Evolutionary conservation across 2,888 invertebrate genomes (phyloP).

Genomic region (Trypoxylon attenuatum): DNA sequence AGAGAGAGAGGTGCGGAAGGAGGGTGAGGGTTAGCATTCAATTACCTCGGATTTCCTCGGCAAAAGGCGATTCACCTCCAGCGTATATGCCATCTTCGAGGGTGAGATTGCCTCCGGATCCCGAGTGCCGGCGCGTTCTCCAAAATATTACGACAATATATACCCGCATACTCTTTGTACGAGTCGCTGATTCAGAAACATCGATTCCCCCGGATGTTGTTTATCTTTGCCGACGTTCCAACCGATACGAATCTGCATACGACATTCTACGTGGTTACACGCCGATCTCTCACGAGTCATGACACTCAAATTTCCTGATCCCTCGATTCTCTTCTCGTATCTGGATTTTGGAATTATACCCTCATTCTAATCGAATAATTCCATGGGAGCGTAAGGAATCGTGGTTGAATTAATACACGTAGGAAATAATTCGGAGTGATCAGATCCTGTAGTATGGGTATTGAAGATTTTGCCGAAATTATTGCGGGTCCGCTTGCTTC

Average conservation of each 20-base stretch:
- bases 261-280: no score
- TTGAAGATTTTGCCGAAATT: no score
- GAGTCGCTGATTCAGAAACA: constrained; percentile 45
- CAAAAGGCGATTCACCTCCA: constrained; percentile 68
- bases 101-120: constrained; percentile 65
- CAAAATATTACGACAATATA: constrained; percentile 63
- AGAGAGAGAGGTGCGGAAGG: constrained; percentile 37
- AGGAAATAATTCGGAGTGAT: no score
- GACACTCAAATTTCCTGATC: no score
- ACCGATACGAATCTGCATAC: not conserved
- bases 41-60: constrained; percentile 72
- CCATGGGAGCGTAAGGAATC: no score
- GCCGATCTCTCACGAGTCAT: no score
- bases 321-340: no score
- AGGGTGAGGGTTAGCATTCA: constrained; percentile 66
- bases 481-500: no score
- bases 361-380: no score
- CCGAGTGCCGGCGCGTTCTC: constrained; percentile 52
- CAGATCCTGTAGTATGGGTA: no score
- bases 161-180: constrained; percentile 36
- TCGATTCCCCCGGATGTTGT: constrained; percentile 28
- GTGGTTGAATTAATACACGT: no score
- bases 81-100: constrained; percentile 64
- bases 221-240: constrained; percentile 19
- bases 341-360: no score